Evolutionary conservation across 2,888 invertebrate genomes (phyloP).

Genomic region (Pinctada fucata): DNA sequence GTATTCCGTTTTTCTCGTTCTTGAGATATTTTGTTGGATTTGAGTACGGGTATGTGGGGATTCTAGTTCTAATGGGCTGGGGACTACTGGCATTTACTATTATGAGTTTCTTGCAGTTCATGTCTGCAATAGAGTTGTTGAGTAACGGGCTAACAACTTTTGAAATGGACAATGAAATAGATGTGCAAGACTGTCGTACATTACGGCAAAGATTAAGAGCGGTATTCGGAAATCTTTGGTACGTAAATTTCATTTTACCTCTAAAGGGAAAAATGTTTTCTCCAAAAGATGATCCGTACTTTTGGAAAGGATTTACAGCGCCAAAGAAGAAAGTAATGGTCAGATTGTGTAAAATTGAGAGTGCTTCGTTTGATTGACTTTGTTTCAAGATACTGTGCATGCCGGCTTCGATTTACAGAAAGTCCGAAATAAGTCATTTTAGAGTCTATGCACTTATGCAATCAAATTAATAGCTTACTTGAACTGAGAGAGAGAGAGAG

Average conservation of each 20-base stretch:
- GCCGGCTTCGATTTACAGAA: too few relatives aligned
- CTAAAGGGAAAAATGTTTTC: slow-evolving; percentile 35
- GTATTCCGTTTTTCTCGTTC: slow-evolving; percentile 60
- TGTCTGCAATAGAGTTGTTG: slow-evolving; percentile 52
- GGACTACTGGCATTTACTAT: slow-evolving; percentile 60
- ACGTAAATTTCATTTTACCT: slow-evolving; percentile 66
- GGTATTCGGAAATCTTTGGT: slow-evolving; percentile 68
- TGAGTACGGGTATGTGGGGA: slow-evolving; percentile 38
- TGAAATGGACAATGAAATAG: slow-evolving; percentile 63
- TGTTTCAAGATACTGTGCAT: too few relatives aligned
- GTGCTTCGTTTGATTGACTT: too few relatives aligned
- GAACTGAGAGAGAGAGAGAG: background rate
- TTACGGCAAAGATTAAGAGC: slow-evolving; percentile 53
- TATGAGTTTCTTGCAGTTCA: slow-evolving; percentile 58
- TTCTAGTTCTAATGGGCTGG: slow-evolving; percentile 57
- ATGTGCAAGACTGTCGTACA: slow-evolving; percentile 53
- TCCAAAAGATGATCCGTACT: slow-evolving; percentile 17
- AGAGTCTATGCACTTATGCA: too few relatives aligned
- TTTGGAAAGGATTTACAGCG: slow-evolving; percentile 7
- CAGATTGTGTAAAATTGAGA: background rate
- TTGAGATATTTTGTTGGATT: slow-evolving; percentile 58
- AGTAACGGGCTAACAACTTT: slow-evolving; percentile 65
- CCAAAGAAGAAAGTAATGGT: slow-evolving; percentile 7
- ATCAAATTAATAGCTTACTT: background rate
- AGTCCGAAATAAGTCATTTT: too few relatives aligned